Percentiles rank a stretch among this genome's conserved stretches.
phyloP scores from a whole-genome alignment of 2,888 invertebrate species.

The Drosophila niveifrons region DNA sequence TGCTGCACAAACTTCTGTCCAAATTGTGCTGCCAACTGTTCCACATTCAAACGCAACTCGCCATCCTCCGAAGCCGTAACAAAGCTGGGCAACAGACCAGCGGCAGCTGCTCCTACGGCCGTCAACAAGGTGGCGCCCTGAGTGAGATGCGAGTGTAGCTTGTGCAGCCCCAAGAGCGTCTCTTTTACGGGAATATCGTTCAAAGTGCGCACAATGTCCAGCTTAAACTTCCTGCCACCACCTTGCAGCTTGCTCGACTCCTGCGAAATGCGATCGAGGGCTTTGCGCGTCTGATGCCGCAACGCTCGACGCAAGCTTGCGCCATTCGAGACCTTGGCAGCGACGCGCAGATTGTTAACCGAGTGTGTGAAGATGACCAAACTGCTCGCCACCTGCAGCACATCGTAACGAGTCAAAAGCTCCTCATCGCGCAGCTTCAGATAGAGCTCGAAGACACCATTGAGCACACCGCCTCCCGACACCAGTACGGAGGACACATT shows the following conservation, averaged over 20 bases:
- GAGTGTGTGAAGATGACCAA: constrained; percentile 81
- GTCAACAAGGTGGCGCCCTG: constrained; percentile 29
- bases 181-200: constrained; percentile 82
- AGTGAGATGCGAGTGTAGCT: constrained; percentile 50
- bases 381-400: constrained; percentile 75
- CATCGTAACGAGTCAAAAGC: constrained; percentile 56
- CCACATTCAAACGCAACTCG: constrained; percentile 33
- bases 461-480: constrained; percentile 73
- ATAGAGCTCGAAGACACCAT: constrained; percentile 73
- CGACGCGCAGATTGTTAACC: constrained; percentile 76
- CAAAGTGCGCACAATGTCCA: constrained; percentile 80
- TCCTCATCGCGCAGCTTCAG: constrained; percentile 74
- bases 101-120: constrained; percentile 29
- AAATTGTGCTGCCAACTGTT: constrained; percentile 42
- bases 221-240: constrained; percentile 35
- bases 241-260: constrained; percentile 53
- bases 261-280: constrained; percentile 45
- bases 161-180: constrained; percentile 38
- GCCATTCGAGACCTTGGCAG: constrained; percentile 63
- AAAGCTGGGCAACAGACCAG: constrained; percentile 51
- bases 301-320: constrained; percentile 65
- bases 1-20: constrained; percentile 75
- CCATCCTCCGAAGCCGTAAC: constrained; percentile 19
- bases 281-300: constrained; percentile 65
- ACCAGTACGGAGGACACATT: constrained; percentile 73